A percentile compares a stretch with the other conserved stretches of the same genome.
Conservation (phyloP, 2,113 vertebrate genomes). For the Fulica atra region DNA sequence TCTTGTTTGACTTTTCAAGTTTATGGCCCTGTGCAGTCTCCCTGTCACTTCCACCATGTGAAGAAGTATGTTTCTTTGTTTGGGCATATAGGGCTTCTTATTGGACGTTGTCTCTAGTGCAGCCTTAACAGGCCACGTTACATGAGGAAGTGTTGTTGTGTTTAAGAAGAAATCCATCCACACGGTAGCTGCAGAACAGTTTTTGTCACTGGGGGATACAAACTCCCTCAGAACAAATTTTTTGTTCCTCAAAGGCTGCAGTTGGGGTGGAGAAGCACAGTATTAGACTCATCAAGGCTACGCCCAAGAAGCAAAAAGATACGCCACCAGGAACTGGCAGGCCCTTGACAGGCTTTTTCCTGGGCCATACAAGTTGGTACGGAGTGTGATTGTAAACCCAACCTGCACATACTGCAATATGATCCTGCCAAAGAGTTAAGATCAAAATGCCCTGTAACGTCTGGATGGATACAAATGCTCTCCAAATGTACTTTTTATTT, state of each 20-base stretch:
- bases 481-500: neutral
- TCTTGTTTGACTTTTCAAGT: slow-evolving; percentile 45
- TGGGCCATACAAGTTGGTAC: neutral
- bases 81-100: neutral
- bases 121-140: neutral
- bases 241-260: neutral
- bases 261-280: neutral
- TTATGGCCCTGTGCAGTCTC: neutral
- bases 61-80: neutral
- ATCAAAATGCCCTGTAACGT: neutral
- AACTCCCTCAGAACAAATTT: neutral
- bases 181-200: neutral
- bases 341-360: neutral
- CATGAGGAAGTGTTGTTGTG: neutral
- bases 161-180: neutral
- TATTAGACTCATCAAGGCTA: neutral
- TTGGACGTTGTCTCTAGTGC: neutral
- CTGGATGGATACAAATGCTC: neutral
- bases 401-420: neutral
- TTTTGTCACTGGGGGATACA: neutral
- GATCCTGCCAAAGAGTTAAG: neutral
- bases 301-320: neutral
- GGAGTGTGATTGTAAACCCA: neutral
- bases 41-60: neutral
- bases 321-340: neutral